These are phyloP conservation scores for Daboia siamensis DNA, from an alignment of 2,113 vertebrate species.

Conservation along the genomic window DNA sequence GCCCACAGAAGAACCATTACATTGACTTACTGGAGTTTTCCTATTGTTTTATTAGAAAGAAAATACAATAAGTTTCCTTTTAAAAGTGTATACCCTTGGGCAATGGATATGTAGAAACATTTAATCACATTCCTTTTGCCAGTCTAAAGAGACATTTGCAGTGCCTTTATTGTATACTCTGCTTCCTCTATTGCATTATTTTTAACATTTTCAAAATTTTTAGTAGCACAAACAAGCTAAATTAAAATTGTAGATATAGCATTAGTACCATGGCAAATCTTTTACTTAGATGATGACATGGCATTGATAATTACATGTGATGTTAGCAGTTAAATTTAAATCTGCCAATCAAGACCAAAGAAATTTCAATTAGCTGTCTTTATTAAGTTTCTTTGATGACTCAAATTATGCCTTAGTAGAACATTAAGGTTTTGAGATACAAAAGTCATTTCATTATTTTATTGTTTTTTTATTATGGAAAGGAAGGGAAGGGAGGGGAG, in stretches of 20 bases:
- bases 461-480: not conserved
- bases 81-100: not conserved
- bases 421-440: not conserved
- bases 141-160: not conserved
- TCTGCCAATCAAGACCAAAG: not conserved
- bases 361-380: not conserved
- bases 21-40: not conserved
- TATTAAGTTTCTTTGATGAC: not conserved
- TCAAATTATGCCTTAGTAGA: not conserved
- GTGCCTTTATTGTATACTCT: not conserved
- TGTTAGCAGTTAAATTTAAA: not conserved
- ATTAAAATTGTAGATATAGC: not conserved
- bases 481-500: fast-evolving
- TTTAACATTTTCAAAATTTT: not conserved
- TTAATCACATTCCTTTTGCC: not conserved
- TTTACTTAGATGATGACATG: not conserved
- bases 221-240: not conserved
- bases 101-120: not conserved
- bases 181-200: not conserved
- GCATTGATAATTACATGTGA: not conserved
- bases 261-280: not conserved
- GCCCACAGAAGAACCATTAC: not conserved
- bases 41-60: not conserved
- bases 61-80: not conserved
- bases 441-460: not conserved